Evolutionary conservation across 2,113 vertebrate genomes (phyloP).

Genomic region (Aviceda subcristata): DNA sequence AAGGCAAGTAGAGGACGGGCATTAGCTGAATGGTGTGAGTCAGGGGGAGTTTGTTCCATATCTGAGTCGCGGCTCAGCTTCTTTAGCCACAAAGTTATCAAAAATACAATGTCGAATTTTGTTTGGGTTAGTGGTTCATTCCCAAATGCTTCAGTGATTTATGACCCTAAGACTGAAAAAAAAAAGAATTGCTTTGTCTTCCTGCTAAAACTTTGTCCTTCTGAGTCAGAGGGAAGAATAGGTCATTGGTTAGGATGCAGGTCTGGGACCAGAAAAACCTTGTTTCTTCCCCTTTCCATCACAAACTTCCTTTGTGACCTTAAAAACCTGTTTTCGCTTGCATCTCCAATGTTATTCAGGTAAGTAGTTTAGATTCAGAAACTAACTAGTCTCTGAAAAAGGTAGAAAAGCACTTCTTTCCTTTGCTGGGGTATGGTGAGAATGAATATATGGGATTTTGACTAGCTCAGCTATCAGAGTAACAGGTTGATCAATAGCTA

Average conservation of each 20-base stretch:
- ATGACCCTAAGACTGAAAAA: not conserved
- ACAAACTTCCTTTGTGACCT: not conserved
- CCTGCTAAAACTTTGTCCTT: not conserved
- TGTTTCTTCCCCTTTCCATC: not conserved
- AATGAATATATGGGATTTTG: not conserved
- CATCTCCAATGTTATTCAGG: not conserved
- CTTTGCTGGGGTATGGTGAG: accelerated
- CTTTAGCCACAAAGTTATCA: not conserved
- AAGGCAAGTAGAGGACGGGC: not conserved
- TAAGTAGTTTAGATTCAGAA: not conserved
- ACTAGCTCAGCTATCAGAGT: not conserved
- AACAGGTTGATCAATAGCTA: not conserved
- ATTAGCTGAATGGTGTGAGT: accelerated
- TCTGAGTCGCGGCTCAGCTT: not conserved
- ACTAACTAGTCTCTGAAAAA: not conserved
- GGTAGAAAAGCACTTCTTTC: not conserved
- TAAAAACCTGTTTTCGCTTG: not conserved
- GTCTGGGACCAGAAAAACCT: not conserved
- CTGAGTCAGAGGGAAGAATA: not conserved
- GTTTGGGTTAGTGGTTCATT: not conserved
- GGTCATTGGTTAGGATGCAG: not conserved
- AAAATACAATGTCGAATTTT: not conserved
- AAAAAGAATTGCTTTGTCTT: not conserved
- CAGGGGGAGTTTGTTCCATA: not conserved
- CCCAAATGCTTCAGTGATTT: conserved; percentile 21